phyloP scores from a whole-genome alignment of 1,140 invertebrate genomes.

The Fopius arisanus region DNA sequence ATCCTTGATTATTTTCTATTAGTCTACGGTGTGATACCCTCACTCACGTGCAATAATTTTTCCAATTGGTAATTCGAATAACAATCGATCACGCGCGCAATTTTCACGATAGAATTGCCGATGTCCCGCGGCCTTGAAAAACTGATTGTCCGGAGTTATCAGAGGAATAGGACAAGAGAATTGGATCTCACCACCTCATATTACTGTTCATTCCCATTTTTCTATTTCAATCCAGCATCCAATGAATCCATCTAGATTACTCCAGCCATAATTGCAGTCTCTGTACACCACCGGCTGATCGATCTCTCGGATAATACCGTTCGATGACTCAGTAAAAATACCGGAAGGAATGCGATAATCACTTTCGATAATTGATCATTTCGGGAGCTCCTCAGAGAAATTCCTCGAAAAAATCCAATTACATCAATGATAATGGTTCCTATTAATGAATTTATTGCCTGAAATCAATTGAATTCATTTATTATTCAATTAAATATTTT shows the following conservation, averaged over 20 bases:
- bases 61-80: background rate
- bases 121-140: background rate
- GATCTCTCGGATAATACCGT: conserved; percentile 5
- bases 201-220: background rate
- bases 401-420: too few relatives aligned
- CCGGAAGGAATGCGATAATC: conserved; percentile 3
- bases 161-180: background rate
- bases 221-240: background rate
- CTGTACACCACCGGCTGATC: background rate
- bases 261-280: background rate
- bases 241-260: conserved; percentile 13
- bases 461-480: too few relatives aligned
- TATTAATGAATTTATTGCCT: too few relatives aligned
- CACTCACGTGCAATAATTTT: background rate
- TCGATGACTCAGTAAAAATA: conserved; percentile 4
- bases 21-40: background rate
- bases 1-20: background rate
- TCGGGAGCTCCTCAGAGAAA: too few relatives aligned
- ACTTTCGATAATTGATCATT: background rate
- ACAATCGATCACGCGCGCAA: background rate
- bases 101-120: background rate
- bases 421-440: too few relatives aligned
- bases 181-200: background rate
- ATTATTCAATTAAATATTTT: too few relatives aligned
- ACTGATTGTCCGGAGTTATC: background rate